Percentiles rank a stretch among this genome's conserved stretches.
Evolutionary conservation across 1,140 invertebrate genomes (phyloP).

Genomic region (Sminthurides bifidus): DNA sequence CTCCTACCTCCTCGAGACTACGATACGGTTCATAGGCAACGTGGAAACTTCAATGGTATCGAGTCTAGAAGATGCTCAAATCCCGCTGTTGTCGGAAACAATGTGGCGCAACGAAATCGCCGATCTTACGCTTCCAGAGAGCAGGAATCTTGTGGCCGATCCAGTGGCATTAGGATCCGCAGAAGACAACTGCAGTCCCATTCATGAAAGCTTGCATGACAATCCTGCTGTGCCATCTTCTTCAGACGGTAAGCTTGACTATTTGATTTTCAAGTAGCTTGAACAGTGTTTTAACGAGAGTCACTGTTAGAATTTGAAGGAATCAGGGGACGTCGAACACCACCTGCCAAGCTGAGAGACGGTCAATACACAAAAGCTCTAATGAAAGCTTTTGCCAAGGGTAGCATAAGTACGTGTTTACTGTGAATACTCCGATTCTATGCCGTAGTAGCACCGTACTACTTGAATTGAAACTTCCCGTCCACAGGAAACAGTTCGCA

Average conservation of each 20-base stretch:
- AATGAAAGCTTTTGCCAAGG: too few relatives aligned
- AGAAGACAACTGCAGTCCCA: slow-evolving; percentile 40
- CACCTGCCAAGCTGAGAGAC: too few relatives aligned
- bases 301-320: too few relatives aligned
- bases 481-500: too few relatives aligned
- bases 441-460: too few relatives aligned
- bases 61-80: slow-evolving; percentile 60
- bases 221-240: slow-evolving; percentile 27
- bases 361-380: too few relatives aligned
- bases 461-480: too few relatives aligned
- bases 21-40: slow-evolving; percentile 71
- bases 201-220: slow-evolving; percentile 30
- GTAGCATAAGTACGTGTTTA: too few relatives aligned
- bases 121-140: slow-evolving; percentile 28
- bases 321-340: too few relatives aligned
- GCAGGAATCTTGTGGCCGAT: slow-evolving; percentile 38
- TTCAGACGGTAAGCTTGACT: slow-evolving; percentile 28
- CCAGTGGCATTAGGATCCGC: slow-evolving; percentile 74
- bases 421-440: too few relatives aligned
- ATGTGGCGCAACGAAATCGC: slow-evolving; percentile 38
- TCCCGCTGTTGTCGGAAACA: slow-evolving; percentile 54
- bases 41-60: slow-evolving; percentile 65
- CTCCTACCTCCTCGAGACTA: slow-evolving; percentile 84
- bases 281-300: too few relatives aligned
- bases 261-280: too few relatives aligned